Evolutionary conservation across 2,888 invertebrate genomes (phyloP), one percentile per base, ranked within the genome.

Genomic region (Plebejus argus): DNA sequence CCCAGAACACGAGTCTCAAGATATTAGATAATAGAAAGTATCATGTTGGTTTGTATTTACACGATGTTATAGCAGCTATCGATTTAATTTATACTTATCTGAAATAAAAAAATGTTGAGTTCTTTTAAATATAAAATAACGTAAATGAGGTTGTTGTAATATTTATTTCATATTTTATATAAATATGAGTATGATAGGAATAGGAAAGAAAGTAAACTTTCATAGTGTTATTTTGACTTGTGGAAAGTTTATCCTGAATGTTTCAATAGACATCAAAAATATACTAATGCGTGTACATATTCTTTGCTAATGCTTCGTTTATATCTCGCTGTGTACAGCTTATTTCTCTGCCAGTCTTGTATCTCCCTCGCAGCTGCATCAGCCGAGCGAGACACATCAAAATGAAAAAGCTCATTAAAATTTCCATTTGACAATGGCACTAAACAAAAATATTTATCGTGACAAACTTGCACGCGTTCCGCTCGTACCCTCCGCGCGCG

Each of bases 341-440:
- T 15, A 49, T 23, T 28, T 74, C 49, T 28, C 8, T 74, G 49
- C 53, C 28, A 15, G 1, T 66, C 12, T 66, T 28, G 28, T 28
- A 15, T 66, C 28, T 66, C 18, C 4, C 49, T 45, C 49, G 23
- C 20, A 49, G 49, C 23, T 15, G 20, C 45, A 76, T 61, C 70
- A 78, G 78, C 75, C 80, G 87, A 89, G 87, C 85, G 86, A 90
- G 88, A 86, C 85, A 86, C 84, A 85, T 85, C 84, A 85, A 88
- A 90, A 89, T 88, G 89, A 91, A 92, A 92, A 93, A 92, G 90
- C 90, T 91, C 86, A 91, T 89, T 90, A 90, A 90, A 90, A 92
- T 93, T 92, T 90, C 90, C 90, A 91, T 89, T 86, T 88, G 89
- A 92, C 91, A 92, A 91, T 91, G 88, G 87, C 87, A 87, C 90